Conservation (phyloP, 2,888 invertebrate genomes). For the Epicampocera succincta region DNA sequence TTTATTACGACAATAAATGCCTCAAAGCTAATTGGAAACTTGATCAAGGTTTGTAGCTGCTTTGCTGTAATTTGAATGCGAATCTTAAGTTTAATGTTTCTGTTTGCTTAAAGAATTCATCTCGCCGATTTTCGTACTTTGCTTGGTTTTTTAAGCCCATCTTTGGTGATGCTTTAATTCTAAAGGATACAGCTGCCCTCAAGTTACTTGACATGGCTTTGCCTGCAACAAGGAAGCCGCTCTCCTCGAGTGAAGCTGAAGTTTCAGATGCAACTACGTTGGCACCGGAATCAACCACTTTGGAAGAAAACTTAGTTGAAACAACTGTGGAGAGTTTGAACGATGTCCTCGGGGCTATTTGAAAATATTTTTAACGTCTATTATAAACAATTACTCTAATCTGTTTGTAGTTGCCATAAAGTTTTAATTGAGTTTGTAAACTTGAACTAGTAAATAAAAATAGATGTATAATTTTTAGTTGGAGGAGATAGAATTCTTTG, state of each 20-base stretch:
- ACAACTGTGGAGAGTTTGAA: constrained; percentile 9
- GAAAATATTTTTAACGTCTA: constrained; percentile 31
- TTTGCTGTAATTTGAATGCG: not conserved
- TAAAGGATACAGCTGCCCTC: constrained; percentile 85
- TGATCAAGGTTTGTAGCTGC: constrained; percentile 83
- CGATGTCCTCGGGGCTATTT: constrained; percentile 65
- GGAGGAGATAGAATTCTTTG: too few species aligned
- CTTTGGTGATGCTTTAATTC: constrained; percentile 87
- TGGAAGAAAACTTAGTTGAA: not conserved
- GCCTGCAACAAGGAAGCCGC: too few species aligned
- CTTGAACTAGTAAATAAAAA: too few species aligned
- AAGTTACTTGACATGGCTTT: constrained; percentile 73
- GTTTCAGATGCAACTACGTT: not conserved
- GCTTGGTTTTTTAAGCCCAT: constrained; percentile 88
- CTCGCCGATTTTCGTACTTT: constrained; percentile 87
- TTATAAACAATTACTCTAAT: not conserved
- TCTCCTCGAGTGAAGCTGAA: constrained; percentile 62
- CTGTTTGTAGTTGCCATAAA: too few species aligned
- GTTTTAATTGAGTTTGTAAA: too few species aligned
- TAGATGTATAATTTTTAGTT: too few species aligned
- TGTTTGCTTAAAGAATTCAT: constrained; percentile 86
- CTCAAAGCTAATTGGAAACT: constrained; percentile 84
- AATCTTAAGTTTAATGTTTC: not conserved
- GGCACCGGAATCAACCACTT: not conserved
- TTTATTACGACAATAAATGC: constrained; percentile 84